Conservation (phyloP, 2,113 vertebrate species). For the Catharus minimus region DNA sequence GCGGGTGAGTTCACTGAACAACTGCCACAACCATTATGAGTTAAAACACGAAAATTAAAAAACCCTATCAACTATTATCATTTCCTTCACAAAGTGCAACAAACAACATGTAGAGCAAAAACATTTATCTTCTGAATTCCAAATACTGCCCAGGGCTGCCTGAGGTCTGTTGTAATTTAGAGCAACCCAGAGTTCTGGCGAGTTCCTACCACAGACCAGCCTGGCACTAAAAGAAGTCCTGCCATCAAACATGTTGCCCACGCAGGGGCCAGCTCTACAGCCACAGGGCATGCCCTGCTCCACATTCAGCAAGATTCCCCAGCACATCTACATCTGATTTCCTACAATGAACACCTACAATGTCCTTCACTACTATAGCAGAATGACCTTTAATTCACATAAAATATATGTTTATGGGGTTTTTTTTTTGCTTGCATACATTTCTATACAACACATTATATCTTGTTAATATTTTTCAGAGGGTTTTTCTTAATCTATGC, state of each 20-base stretch:
- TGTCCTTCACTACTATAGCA: neutral
- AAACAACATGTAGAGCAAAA: neutral
- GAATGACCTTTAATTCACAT: constrained; percentile 11
- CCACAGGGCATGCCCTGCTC: neutral
- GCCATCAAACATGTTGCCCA: neutral
- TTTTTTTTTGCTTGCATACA: neutral
- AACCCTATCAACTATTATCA: neutral
- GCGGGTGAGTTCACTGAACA: neutral
- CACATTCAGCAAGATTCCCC: neutral
- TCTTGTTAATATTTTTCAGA: constrained; percentile 26
- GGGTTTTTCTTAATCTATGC: constrained; percentile 19
- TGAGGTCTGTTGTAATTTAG: neutral
- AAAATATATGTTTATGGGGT: neutral
- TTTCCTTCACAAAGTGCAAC: neutral
- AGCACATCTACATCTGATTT: neutral
- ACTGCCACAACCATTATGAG: neutral
- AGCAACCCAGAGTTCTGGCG: neutral
- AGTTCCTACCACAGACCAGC: neutral
- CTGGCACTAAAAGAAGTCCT: neutral
- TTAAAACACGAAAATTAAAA: neutral
- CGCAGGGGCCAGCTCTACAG: neutral
- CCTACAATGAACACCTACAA: neutral
- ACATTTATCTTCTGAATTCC: neutral
- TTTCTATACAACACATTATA: neutral
- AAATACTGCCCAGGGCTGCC: neutral